Evolutionary conservation across 2,113 vertebrate species (phyloP).

Genomic region (Epinephelus cyanopodus): DNA sequence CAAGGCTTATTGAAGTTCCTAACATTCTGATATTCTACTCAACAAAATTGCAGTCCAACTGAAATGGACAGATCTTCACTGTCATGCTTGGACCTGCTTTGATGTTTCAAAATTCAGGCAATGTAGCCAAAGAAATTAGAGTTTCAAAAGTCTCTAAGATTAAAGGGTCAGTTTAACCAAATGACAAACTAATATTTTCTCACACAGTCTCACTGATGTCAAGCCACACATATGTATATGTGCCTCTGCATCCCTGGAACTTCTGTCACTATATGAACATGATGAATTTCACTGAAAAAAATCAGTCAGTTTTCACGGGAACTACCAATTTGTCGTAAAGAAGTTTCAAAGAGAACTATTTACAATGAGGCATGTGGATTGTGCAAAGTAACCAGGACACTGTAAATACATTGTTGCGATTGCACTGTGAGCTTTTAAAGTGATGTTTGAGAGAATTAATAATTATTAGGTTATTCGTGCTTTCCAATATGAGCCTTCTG

Average conservation of each 20-base stretch:
- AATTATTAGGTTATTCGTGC: too few species aligned
- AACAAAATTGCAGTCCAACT: background rate
- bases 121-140: background rate
- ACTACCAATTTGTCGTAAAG: too few species aligned
- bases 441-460: too few species aligned
- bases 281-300: too few species aligned
- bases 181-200: background rate
- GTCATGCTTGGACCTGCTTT: background rate
- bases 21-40: background rate
- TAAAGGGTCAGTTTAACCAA: background rate
- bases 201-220: background rate
- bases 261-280: background rate
- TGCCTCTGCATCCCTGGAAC: background rate
- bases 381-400: too few species aligned
- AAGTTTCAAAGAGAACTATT: too few species aligned
- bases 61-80: background rate
- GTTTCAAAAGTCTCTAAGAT: background rate
- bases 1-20: background rate
- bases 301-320: too few species aligned
- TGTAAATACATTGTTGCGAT: too few species aligned
- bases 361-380: too few species aligned
- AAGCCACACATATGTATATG: background rate
- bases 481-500: too few species aligned
- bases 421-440: too few species aligned
- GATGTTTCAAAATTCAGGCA: background rate